Evolutionary conservation across 2,797 vertebrate genomes (phyloP).

Genomic region (Zalophus californianus): DNA sequence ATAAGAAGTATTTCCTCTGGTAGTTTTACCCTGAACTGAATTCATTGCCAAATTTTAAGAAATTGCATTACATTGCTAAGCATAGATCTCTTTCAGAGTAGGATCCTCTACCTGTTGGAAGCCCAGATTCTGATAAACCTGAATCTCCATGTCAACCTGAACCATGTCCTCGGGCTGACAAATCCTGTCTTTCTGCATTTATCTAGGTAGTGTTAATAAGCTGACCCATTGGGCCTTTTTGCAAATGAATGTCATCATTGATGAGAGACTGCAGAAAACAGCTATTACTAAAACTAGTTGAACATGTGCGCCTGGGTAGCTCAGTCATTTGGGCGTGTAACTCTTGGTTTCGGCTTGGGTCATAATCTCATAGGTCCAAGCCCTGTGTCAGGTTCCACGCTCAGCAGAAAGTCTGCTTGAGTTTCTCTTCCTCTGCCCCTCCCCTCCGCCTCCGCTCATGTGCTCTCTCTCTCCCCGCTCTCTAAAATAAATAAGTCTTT

Average conservation of each 20-base stretch:
- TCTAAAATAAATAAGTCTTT: background rate
- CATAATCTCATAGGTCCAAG: background rate
- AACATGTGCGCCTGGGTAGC: background rate
- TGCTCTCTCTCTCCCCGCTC: background rate
- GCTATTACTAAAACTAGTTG: background rate
- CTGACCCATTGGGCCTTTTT: background rate
- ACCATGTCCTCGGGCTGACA: background rate
- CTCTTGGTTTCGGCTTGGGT: background rate
- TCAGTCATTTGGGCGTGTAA: background rate
- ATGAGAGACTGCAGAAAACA: constrained; percentile 28
- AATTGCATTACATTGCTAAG: background rate
- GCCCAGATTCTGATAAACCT: background rate
- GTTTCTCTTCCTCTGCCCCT: background rate
- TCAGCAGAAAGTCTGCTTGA: background rate
- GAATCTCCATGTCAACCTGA: background rate
- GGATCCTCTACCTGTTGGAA: background rate
- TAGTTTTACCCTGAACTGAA: background rate
- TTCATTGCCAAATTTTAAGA: constrained; percentile 26
- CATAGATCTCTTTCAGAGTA: background rate
- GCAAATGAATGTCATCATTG: background rate
- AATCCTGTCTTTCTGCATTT: background rate
- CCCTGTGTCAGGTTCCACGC: background rate
- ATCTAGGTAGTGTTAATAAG: background rate
- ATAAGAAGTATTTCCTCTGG: background rate
- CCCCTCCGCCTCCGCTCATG: rapidly evolving